Evolutionary conservation across 2,113 vertebrate genomes (phyloP).

Genomic region (Sander vitreus): DNA sequence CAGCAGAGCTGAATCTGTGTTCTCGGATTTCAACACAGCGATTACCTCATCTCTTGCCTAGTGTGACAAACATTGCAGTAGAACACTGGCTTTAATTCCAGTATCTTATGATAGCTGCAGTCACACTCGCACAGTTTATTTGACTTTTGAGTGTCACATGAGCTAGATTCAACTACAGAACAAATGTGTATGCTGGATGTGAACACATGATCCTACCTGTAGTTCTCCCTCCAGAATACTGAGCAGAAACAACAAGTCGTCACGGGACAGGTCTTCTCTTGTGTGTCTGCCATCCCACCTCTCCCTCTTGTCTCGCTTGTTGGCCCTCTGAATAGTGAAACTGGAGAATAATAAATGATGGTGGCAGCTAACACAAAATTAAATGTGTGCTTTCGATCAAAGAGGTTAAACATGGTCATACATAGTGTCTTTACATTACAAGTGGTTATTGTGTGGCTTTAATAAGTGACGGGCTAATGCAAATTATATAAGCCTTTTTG

Average conservation of each 20-base stretch:
- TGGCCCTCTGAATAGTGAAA: slow-evolving; percentile 1
- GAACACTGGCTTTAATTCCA: slow-evolving; percentile 6
- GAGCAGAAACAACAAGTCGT: slow-evolving; percentile 73
- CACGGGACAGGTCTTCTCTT: slow-evolving; percentile 55
- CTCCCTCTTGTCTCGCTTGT: slow-evolving; percentile 27
- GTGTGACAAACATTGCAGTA: slow-evolving; percentile 36
- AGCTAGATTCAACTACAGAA: not conserved
- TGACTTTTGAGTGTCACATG: not conserved
- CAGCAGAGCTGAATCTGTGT: slow-evolving; percentile 87
- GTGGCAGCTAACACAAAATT: slow-evolving; percentile 3
- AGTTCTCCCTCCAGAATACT: slow-evolving; percentile 74
- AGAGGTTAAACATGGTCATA: slow-evolving; percentile 31
- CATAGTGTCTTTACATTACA: slow-evolving; percentile 12
- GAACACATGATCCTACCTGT: slow-evolving; percentile 53
- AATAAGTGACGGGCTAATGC: slow-evolving; percentile 17
- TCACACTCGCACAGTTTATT: not conserved
- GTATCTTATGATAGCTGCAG: not conserved
- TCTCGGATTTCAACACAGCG: slow-evolving; percentile 90
- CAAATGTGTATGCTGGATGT: not conserved
- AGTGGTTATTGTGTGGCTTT: slow-evolving; percentile 46
- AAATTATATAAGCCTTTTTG: slow-evolving; percentile 49
- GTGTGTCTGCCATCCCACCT: slow-evolving; percentile 1
- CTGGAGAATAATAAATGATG: not conserved
- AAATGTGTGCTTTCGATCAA: slow-evolving; percentile 6
- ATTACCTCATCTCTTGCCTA: slow-evolving; percentile 94